Evolutionary conservation across 2,888 invertebrate species (phyloP).

Genomic region (Yponomeuta cagnagella): DNA sequence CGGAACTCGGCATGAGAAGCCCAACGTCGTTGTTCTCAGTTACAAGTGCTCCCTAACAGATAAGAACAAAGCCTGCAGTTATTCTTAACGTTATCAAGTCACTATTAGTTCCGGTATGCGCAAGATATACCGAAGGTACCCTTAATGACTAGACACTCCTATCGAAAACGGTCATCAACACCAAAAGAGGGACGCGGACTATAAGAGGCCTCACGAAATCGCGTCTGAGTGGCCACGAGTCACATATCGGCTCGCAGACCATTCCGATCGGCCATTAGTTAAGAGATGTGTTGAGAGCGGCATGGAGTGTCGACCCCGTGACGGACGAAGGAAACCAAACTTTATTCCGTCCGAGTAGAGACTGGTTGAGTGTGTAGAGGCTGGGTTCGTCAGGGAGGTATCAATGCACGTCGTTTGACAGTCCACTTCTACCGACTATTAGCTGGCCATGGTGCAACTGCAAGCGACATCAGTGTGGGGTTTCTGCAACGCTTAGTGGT

Average conservation of each 20-base stretch:
- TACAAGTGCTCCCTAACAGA: neutral
- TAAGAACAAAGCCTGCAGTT: neutral
- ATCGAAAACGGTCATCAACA: constrained; percentile 4
- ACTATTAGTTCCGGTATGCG: neutral
- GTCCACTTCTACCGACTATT: constrained; percentile 12
- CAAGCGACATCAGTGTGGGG: constrained; percentile 12
- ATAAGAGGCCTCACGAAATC: constrained; percentile 2
- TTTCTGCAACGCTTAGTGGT: neutral
- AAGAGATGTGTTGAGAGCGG: constrained; percentile 12
- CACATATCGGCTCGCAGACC: constrained; percentile 9
- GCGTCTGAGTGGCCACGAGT: constrained; percentile 7
- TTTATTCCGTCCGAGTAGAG: neutral
- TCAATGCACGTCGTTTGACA: constrained; percentile 11
- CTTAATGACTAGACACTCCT: neutral
- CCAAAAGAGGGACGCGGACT: constrained; percentile 9
- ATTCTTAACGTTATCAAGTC: neutral
- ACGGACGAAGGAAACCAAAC: neutral
- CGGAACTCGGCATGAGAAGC: neutral
- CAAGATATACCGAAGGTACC: neutral
- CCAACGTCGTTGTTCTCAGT: neutral
- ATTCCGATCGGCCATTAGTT: constrained; percentile 14
- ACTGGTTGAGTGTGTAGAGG: neutral
- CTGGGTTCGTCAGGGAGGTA: constrained; percentile 6
- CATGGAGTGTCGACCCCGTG: neutral
- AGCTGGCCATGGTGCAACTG: constrained; percentile 6